Evolutionary conservation across 2,113 vertebrate species (phyloP).

Genomic region (Tonatia bakeri): DNA sequence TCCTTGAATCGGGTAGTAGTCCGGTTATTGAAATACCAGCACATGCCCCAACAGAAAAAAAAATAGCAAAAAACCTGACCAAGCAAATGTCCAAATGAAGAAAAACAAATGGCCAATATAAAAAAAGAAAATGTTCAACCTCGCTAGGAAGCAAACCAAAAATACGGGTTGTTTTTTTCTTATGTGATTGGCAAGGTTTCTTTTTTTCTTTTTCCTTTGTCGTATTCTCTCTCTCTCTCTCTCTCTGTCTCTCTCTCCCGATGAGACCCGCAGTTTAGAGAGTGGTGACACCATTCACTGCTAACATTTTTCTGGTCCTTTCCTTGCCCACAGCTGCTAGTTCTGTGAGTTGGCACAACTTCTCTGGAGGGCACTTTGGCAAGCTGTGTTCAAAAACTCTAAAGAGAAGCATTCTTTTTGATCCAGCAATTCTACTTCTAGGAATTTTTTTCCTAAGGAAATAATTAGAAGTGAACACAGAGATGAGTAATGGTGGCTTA

Average conservation of each 20-base stretch:
- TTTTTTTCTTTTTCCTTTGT: background rate
- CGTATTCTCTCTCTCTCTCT: background rate
- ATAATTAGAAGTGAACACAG: constrained; percentile 55
- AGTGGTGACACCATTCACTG: background rate
- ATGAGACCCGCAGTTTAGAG: background rate
- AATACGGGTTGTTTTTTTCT: background rate
- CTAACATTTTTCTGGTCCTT: background rate
- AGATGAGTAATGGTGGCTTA: constrained; percentile 46
- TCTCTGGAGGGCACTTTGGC: constrained; percentile 69
- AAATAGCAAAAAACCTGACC: background rate
- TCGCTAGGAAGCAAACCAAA: background rate
- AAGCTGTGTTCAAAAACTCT: constrained; percentile 37
- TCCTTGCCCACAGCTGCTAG: constrained; percentile 32
- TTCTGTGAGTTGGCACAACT: constrained; percentile 51
- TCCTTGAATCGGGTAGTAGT: background rate
- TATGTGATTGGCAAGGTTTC: background rate
- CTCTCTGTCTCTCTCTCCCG: background rate
- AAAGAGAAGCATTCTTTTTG: constrained; percentile 47
- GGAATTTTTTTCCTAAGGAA: constrained; percentile 68
- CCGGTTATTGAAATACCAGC: background rate
- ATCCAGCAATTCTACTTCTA: constrained; percentile 63
- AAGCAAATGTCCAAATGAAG: background rate
- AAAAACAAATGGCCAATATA: background rate
- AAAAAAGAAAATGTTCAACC: background rate
- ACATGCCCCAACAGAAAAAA: background rate